Evolutionary conservation across 1,140 invertebrate species (phyloP).

Genomic region (Aphelinus atriplicis): DNA sequence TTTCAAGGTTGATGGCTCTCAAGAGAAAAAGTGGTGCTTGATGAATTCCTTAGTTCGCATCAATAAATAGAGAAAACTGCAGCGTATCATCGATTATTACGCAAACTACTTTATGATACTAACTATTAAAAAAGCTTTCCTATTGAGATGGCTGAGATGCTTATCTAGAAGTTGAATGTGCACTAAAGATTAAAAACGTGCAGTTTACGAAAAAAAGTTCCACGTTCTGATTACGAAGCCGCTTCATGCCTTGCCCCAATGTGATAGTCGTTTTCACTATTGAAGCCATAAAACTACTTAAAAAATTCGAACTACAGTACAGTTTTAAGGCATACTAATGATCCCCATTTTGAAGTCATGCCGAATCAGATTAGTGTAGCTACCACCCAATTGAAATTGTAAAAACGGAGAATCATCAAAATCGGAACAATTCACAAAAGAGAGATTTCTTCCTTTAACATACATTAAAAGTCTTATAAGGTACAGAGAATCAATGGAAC

Average conservation of each 20-base stretch:
- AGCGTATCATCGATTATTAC: conserved; percentile 15
- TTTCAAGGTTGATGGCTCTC: no score
- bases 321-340: not conserved
- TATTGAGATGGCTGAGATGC: conserved; percentile 8
- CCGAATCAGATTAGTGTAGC: not conserved
- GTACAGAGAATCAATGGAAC: no score
- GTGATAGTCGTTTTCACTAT: not conserved
- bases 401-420: no score
- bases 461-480: no score
- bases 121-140: conserved; percentile 18
- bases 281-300: conserved; percentile 10
- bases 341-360: conserved; percentile 8
- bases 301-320: not conserved
- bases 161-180: conserved; percentile 2
- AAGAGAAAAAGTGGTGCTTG: no score
- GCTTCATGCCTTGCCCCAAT: conserved; percentile 15
- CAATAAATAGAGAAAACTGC: conserved; percentile 3
- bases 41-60: no score
- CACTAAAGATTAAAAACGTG: conserved; percentile 22
- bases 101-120: conserved; percentile 7
- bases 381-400: conserved; percentile 19
- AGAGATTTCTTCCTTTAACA: not conserved
- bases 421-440: not conserved
- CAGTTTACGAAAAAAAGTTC: conserved; percentile 12
- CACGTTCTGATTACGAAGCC: conserved; percentile 3